Base-by-base conservation (phyloP, 2,797 vertebrate genomes). In the Hemitrygon akajei region DNA sequence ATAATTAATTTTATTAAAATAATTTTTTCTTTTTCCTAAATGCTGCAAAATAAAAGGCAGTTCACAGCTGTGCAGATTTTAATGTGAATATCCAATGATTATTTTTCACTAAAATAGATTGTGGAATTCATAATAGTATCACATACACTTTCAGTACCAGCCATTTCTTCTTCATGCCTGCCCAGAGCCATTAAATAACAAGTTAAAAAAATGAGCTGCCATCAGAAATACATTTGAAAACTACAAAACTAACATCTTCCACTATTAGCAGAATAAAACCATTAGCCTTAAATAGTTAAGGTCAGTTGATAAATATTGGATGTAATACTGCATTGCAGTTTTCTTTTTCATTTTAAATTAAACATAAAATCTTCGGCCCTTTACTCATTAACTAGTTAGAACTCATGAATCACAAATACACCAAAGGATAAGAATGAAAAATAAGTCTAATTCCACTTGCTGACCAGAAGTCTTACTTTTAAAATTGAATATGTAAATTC, bases 131-230 rank as follows among this genome's bases (percentile, higher is more conserved):
- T 37, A 91, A 71, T 14, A 69, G 18, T 7, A 71, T 7, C n/a
- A 25, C 18, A 5, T 40, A 91, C 34, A 37, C 63, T 10, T 71
- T 91, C 34, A 27, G 89, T 20, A 40, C 71, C n/a, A 91, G 7
- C n/a, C 63, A 91, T 37, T 91, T 69, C 6, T 91, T 91, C 71
- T 40, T 91, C 66, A 71, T 69, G 66, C 16, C 89, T 73, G 66
- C 63, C 69, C 40, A 91, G 66, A 66, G 71, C 69, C 63, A 91
- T 91, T 91, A 71, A 40, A 73, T 91, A 73, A 66, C 89, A 73
- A n/a, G 37, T 71, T 69, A 60, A 71, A 89, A 34, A 34, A 47
- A 71, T 71, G 60, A 71, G 1, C 34, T 91, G 34, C 63, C 34
- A 34, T 91, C 87, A 34, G n/a, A 69, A 71, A 40, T 71, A 69